Percentiles rank a stretch among this genome's conserved stretches.
Evolutionary conservation across 2,113 vertebrate genomes (phyloP).

Genomic region (Okapia johnstoni): DNA sequence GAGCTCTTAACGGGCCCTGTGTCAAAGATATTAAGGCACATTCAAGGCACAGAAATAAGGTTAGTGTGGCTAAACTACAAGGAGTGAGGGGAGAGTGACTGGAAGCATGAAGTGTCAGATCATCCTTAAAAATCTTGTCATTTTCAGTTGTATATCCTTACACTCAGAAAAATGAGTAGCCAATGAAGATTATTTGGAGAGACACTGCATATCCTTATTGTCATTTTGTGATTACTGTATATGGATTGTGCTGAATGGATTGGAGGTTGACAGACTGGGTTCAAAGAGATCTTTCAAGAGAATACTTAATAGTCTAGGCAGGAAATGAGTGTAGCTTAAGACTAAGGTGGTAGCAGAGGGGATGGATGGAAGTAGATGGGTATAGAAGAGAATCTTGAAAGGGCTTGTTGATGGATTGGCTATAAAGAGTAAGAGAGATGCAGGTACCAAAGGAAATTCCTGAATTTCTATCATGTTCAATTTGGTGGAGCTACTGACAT

Average conservation of each 20-base stretch:
- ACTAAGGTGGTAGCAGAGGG: background rate
- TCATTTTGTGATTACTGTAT: background rate
- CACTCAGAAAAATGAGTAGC: background rate
- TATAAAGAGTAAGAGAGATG: background rate
- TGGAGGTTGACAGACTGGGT: background rate
- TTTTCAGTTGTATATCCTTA: slow-evolving; percentile 13
- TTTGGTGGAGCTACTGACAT: background rate
- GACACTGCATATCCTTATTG: background rate
- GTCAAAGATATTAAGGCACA: background rate
- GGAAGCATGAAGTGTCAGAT: background rate
- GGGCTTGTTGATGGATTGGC: background rate
- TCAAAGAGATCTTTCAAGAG: background rate
- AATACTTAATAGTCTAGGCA: background rate
- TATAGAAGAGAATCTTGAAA: background rate
- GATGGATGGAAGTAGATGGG: background rate
- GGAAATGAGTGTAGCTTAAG: background rate
- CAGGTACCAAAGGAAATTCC: background rate
- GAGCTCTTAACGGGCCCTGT: background rate
- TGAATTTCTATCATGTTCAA: background rate
- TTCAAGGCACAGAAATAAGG: background rate
- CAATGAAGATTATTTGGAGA: background rate
- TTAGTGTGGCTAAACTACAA: background rate
- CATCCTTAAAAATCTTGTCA: background rate
- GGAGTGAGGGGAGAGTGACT: background rate
- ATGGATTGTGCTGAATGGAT: background rate